phyloP scores from a whole-genome alignment of 1,140 invertebrate species.

The Drosophila suzukii region DNA sequence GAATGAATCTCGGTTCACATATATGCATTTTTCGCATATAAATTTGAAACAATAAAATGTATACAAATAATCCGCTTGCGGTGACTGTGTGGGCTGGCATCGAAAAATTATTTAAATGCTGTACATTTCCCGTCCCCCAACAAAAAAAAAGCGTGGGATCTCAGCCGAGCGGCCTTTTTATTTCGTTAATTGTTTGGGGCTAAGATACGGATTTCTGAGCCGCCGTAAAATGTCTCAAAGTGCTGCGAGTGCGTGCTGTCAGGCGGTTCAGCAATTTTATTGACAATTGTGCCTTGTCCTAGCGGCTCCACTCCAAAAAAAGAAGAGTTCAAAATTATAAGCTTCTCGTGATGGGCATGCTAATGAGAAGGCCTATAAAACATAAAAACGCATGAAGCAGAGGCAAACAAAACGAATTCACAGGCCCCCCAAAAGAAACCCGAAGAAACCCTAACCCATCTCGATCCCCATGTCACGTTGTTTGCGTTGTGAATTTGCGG shows the following conservation, averaged over 20 bases:
- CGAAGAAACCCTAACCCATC: neutral
- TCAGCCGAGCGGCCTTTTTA: slow-evolving; percentile 27
- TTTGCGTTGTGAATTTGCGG: slow-evolving; percentile 72
- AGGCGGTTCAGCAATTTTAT: slow-evolving; percentile 60
- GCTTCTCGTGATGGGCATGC: slow-evolving; percentile 70
- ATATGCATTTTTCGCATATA: slow-evolving; percentile 76
- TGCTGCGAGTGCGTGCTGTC: slow-evolving; percentile 54
- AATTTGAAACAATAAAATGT: slow-evolving; percentile 70
- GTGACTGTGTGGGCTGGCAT: slow-evolving; percentile 63
- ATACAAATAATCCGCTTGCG: slow-evolving; percentile 66
- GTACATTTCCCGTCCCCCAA: slow-evolving; percentile 57
- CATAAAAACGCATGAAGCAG: slow-evolving; percentile 71
- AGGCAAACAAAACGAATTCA: slow-evolving; percentile 56
- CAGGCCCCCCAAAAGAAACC: slow-evolving; percentile 25
- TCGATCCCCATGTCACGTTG: slow-evolving; percentile 62
- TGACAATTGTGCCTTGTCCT: slow-evolving; percentile 65
- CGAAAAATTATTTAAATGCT: slow-evolving; percentile 75
- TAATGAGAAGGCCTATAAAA: slow-evolving; percentile 74
- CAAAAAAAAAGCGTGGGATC: slow-evolving; percentile 73
- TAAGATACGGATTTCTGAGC: slow-evolving; percentile 36
- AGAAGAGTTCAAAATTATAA: slow-evolving; percentile 55
- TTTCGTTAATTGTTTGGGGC: slow-evolving; percentile 40
- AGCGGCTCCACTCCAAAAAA: slow-evolving; percentile 14
- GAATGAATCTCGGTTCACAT: slow-evolving; percentile 43
- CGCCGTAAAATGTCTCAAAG: slow-evolving; percentile 56